Evolutionary conservation across 2,797 vertebrate species (phyloP).

Genomic region (Mycteria americana): DNA sequence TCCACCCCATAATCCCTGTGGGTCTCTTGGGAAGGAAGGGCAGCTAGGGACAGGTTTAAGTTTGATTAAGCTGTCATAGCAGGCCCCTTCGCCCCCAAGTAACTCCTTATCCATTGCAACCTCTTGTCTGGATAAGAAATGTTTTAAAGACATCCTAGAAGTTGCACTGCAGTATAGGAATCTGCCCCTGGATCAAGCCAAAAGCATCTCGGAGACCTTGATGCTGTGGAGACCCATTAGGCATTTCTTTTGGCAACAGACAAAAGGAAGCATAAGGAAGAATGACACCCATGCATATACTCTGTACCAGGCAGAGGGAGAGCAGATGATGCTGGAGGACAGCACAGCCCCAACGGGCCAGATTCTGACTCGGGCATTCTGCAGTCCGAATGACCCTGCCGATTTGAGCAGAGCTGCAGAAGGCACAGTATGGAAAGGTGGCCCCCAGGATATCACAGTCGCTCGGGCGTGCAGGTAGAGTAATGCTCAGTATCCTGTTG

Average conservation of each 20-base stretch:
- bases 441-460: neutral
- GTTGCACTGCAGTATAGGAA: neutral
- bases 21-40: neutral
- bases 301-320: neutral
- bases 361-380: neutral
- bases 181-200: neutral
- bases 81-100: accelerated
- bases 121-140: neutral
- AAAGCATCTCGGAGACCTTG: neutral
- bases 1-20: neutral
- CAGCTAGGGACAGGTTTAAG: neutral
- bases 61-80: neutral
- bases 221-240: neutral
- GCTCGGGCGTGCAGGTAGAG: accelerated
- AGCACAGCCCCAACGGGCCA: neutral
- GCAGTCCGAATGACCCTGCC: neutral
- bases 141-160: neutral
- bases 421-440: accelerated
- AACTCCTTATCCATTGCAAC: neutral
- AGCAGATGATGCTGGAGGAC: neutral
- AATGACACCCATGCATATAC: accelerated
- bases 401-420: neutral
- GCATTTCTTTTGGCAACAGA: neutral
- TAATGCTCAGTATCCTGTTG: neutral
- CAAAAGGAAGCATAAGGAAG: neutral